These are phyloP conservation scores for Microctenopoma stevenorrisi DNA, from an alignment of 2,797 vertebrate genomes.

Conservation along the genomic window DNA sequence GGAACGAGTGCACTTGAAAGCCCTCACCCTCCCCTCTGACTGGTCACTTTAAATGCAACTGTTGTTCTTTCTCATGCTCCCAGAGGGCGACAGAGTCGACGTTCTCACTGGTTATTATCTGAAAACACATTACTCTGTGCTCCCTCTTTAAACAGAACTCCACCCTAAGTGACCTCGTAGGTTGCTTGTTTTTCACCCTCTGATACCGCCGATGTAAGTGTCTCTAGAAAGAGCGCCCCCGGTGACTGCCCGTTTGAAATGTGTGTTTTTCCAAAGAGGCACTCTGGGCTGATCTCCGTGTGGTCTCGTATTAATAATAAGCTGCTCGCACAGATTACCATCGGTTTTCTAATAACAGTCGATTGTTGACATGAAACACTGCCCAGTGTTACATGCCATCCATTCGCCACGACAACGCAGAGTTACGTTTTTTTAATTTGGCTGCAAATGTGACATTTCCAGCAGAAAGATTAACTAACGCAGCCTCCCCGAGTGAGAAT, in stretches of 20 bases:
- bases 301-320: too few species aligned
- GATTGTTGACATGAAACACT: not conserved
- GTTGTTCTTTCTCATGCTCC: conserved; percentile 11
- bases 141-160: not conserved
- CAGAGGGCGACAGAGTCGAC: not conserved
- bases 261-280: too few species aligned
- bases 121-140: not conserved
- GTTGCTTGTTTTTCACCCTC: not conserved
- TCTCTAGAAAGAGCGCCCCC: too few species aligned
- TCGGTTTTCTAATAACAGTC: not conserved
- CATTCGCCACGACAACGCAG: not conserved
- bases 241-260: not conserved
- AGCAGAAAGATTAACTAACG: not conserved
- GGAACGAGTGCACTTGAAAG: conserved; percentile 43
- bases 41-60: conserved; percentile 36
- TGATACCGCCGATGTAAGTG: too few species aligned
- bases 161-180: not conserved
- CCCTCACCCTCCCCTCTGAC: conserved; percentile 33
- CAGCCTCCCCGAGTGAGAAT: not conserved
- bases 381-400: not conserved
- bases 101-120: conserved; percentile 5
- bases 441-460: conserved; percentile 16
- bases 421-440: not conserved
- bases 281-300: too few species aligned
- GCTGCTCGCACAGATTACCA: too few species aligned